These are phyloP conservation scores for Diglossa cyanea DNA, from an alignment of 2,797 vertebrate species.

Conservation along the genomic window DNA sequence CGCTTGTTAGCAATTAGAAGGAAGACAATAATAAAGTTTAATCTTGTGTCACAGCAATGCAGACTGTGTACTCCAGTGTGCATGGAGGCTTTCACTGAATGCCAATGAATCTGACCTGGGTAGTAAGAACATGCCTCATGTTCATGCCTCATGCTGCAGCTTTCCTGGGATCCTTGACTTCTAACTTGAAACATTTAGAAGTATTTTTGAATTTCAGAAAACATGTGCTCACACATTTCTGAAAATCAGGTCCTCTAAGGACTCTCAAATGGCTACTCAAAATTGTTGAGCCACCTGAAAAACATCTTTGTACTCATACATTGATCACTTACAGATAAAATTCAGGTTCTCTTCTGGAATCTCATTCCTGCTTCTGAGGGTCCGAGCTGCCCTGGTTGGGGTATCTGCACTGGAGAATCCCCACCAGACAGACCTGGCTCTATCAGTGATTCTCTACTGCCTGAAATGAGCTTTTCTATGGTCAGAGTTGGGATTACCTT, in stretches of 20 bases:
- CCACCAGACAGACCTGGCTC: background rate
- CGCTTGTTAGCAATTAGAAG: background rate
- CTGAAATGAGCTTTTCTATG: background rate
- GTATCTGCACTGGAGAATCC: background rate
- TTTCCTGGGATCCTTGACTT: background rate
- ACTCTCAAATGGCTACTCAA: background rate
- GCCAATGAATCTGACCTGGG: background rate
- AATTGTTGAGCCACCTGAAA: background rate
- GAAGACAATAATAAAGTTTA: constrained; percentile 16
- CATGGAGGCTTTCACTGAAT: background rate
- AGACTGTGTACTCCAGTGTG: background rate
- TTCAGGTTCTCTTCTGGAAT: background rate
- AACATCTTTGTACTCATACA: background rate
- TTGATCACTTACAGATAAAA: background rate
- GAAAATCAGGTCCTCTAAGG: background rate
- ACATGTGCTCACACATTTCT: background rate
- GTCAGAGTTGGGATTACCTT: background rate
- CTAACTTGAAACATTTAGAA: background rate
- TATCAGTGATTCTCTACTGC: background rate
- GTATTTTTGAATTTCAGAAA: background rate
- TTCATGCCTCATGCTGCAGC: background rate
- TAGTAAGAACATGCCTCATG: background rate
- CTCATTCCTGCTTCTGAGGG: background rate
- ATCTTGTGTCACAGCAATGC: background rate
- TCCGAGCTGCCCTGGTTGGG: background rate